phyloP scores from a whole-genome alignment of 2,797 vertebrate species.

The Prionace glauca region DNA sequence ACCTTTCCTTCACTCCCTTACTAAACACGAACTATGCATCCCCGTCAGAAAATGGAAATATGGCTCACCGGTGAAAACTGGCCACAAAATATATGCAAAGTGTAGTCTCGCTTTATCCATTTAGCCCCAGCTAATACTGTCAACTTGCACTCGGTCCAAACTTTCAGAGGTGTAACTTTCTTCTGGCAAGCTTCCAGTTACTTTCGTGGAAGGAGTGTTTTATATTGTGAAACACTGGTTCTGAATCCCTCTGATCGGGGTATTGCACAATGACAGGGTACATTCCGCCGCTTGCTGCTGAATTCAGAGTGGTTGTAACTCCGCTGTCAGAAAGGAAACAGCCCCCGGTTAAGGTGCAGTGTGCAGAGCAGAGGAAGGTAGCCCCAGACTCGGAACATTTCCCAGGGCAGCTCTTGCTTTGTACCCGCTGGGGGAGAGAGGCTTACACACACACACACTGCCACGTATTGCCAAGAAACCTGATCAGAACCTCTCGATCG shows the following conservation, averaged over 20 bases:
- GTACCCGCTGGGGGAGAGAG: too few species aligned
- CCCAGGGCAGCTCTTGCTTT: background rate
- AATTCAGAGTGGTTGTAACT: background rate
- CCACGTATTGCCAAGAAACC: constrained; percentile 18
- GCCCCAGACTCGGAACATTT: background rate
- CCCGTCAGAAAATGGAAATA: background rate
- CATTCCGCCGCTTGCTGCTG: background rate
- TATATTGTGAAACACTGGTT: background rate
- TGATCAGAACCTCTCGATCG: too few species aligned
- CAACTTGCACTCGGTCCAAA: background rate
- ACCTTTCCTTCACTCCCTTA: background rate
- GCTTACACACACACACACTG: background rate
- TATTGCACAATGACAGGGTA: too few species aligned
- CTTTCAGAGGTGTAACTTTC: background rate
- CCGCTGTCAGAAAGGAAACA: background rate
- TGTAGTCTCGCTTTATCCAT: background rate
- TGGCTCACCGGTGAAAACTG: background rate
- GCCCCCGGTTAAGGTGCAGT: background rate
- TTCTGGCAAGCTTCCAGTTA: background rate
- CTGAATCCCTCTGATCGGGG: background rate
- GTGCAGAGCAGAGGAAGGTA: background rate
- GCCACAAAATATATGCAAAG: background rate
- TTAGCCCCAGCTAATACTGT: background rate
- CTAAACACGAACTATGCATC: background rate
- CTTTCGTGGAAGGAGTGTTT: background rate